These are phyloP conservation scores for Galagoides demidoff DNA, from an alignment of 2,797 vertebrate species.

Conservation along the genomic window DNA sequence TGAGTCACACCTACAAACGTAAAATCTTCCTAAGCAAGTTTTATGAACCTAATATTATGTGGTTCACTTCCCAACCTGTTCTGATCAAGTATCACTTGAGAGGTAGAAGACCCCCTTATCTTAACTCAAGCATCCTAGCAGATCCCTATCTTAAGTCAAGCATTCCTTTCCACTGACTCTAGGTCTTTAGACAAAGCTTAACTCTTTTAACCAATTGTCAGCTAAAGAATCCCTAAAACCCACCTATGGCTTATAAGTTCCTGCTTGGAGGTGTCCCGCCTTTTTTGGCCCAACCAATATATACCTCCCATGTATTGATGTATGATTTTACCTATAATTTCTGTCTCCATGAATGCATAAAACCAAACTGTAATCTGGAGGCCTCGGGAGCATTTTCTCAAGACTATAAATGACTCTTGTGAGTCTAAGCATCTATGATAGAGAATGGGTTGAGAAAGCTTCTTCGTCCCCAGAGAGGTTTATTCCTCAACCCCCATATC, in stretches of 20 bases:
- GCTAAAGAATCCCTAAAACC: background rate
- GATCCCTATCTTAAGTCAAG: background rate
- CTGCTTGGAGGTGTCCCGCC: background rate
- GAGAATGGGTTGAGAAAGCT: background rate
- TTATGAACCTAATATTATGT: background rate
- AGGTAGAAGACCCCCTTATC: background rate
- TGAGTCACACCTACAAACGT: background rate
- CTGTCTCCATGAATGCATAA: background rate
- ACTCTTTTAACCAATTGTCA: background rate
- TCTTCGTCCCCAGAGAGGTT: background rate
- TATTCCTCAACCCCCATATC: background rate
- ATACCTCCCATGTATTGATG: background rate
- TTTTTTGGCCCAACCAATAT: background rate
- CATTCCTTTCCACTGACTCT: background rate
- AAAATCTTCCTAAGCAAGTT: background rate
- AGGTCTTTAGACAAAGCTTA: background rate
- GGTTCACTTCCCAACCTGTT: background rate
- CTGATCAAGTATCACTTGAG: background rate
- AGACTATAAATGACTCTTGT: background rate
- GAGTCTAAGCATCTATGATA: background rate
- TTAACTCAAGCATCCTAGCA: background rate
- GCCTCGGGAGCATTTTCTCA: background rate
- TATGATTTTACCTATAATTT: background rate
- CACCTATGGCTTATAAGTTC: background rate
- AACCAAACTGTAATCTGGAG: background rate